Evolutionary conservation across 2,797 vertebrate genomes (phyloP), one percentile per base, ranked within the genome.

Genomic region (Phyllotis vaccarum): DNA sequence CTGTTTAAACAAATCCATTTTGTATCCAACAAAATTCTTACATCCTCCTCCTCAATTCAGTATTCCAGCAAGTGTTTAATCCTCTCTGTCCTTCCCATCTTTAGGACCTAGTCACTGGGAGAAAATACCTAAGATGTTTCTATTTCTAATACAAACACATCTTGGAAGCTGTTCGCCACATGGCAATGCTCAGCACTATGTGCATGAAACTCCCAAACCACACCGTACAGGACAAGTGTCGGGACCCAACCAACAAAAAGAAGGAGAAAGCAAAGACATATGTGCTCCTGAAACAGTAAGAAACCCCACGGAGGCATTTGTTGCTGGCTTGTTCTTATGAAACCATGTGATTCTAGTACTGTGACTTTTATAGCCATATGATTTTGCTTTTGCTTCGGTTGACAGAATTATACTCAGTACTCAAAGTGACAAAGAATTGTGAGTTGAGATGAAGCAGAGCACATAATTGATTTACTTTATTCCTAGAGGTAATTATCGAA

Each of bases 391-490:
- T 90, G 56, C 90, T 90, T 81, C 88, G 81, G 58, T 90, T 96
- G n/a, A 29, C 81, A 75, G 72, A 92, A 96, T 82, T 79, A 52
- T 29, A 16, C 31, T 94, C 60, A 34, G 46, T 94, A 52, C 93
- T 95, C 83, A 91, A 91, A 90, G 94, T 64, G 46, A 87, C 60
- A 91, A 90, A 54, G 27, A 94, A 80, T 70, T 94, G 0, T 86
- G 74, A 87, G 68, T 27, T 34, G 6, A 62, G 9, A 81, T 66
- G 78, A 95, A 93, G 72, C 85, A 82, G 91, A 96, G 94, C 49
- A 64, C 9, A 60, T 16, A 31, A 19, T 22, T 88, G 34, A 87
- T 91, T 94, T 91, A 95, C 95, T 94, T 95, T 97, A 97, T 76
- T 81, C 27, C 34, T 17, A 86, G 70, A 89, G 95, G 93, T 68